phyloP scores from a whole-genome alignment of 2,888 invertebrate species.

The Trachelus troglodyta region DNA sequence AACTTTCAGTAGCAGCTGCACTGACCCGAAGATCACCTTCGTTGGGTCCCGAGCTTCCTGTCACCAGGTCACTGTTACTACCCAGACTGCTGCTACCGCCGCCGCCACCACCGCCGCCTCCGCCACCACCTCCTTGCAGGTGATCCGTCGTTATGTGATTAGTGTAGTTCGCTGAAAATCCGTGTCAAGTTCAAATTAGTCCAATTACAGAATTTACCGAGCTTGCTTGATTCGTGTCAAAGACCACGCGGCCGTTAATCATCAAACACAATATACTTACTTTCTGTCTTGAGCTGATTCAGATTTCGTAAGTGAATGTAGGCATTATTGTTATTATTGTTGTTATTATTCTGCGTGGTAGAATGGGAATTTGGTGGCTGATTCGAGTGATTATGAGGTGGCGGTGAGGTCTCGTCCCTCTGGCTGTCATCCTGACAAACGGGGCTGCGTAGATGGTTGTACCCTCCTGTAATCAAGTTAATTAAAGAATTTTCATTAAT shows the following conservation, averaged over 20 bases:
- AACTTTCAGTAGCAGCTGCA: conserved; percentile 54
- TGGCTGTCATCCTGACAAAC: conserved; percentile 65
- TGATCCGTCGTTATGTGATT: conserved; percentile 62
- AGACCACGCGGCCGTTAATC: background rate
- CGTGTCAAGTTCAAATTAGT: background rate
- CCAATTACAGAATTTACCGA: background rate
- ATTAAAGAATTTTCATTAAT: background rate
- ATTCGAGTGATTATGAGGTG: conserved; percentile 57
- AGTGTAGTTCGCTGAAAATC: conserved; percentile 56
- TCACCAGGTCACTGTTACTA: conserved; percentile 49
- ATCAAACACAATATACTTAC: conserved; percentile 42
- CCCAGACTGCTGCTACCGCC: conserved; percentile 50
- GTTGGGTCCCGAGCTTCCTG: conserved; percentile 53
- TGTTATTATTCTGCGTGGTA: conserved; percentile 57
- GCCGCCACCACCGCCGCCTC: conserved; percentile 41
- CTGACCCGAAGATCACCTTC: conserved; percentile 56
- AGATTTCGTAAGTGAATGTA: conserved; percentile 62
- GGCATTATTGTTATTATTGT: conserved; percentile 57
- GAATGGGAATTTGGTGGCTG: conserved; percentile 60
- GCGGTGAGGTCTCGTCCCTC: conserved; percentile 64
- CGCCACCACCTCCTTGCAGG: conserved; percentile 53
- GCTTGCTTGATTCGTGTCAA: no score
- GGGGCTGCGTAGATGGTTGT: conserved; percentile 70
- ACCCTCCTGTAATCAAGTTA: conserved; percentile 66
- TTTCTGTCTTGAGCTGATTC: conserved; percentile 62